phyloP scores from a whole-genome alignment of 1,140 invertebrate genomes.

The Carposina sasakii region DNA sequence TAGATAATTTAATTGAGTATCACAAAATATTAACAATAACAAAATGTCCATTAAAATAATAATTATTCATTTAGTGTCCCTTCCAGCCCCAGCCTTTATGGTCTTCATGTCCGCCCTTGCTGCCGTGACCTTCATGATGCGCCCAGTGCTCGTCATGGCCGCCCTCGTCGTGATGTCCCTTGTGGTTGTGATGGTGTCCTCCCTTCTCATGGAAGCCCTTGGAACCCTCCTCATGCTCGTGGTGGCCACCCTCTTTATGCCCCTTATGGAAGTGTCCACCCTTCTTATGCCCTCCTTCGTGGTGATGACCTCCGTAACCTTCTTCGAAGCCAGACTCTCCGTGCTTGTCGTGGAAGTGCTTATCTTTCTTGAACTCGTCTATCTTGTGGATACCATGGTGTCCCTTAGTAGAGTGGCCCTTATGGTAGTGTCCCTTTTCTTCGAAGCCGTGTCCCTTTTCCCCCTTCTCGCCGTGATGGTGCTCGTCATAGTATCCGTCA shows the following conservation, averaged over 20 bases:
- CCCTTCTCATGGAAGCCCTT: constrained; percentile 80
- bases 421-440: constrained; percentile 78
- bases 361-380: constrained; percentile 78
- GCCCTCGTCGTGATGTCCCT: constrained; percentile 69
- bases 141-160: constrained; percentile 72
- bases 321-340: constrained; percentile 83
- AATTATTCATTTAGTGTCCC: too few species aligned
- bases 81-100: constrained; percentile 70
- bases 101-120: constrained; percentile 74
- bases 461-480: constrained; percentile 78
- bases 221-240: constrained; percentile 79
- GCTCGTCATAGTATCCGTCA: constrained; percentile 81
- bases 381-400: constrained; percentile 83
- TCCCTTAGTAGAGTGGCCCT: constrained; percentile 83
- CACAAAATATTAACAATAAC: too few species aligned
- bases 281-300: constrained; percentile 78
- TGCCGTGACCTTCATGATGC: constrained; percentile 75
- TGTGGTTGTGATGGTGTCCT: constrained; percentile 62
- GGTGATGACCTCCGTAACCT: constrained; percentile 77
- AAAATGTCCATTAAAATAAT: too few species aligned
- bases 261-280: constrained; percentile 80
- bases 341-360: constrained; percentile 82
- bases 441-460: constrained; percentile 76
- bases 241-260: constrained; percentile 76
- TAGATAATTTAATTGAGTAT: too few species aligned